Percentiles rank a stretch among this genome's conserved stretches.
Conservation (phyloP, 1,140 invertebrate species). For the Pygmarrhopalites habei region DNA sequence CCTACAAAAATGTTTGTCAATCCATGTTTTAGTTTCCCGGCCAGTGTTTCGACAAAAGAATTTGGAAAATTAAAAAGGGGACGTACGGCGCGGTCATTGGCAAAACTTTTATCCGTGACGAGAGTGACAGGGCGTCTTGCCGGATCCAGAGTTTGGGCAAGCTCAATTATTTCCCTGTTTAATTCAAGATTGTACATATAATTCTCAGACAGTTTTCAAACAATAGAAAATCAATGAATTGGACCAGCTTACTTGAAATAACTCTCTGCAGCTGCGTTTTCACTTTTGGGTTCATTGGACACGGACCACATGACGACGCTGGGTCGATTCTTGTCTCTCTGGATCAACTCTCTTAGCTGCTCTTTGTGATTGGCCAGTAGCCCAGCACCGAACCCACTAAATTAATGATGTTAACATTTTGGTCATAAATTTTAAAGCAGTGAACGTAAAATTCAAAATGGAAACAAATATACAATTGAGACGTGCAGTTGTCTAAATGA, state of each 20-base stretch:
- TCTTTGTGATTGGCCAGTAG: conserved; percentile 72
- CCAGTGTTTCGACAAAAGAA: no score
- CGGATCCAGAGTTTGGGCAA: conserved; percentile 22
- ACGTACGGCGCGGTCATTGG: conserved; percentile 30
- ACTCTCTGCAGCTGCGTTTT: conserved; percentile 55
- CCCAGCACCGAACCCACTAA: conserved; percentile 39
- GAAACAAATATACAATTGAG: no score
- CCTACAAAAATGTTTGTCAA: conserved; percentile 44
- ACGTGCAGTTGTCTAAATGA: no score
- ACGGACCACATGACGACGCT: conserved; percentile 94
- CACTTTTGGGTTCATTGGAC: conserved; percentile 81
- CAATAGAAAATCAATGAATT: neutral
- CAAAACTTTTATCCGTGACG: conserved; percentile 24
- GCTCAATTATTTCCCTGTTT: conserved; percentile 28
- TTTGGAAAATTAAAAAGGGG: no score
- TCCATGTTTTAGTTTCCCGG: no score
- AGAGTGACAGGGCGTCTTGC: conserved; percentile 24
- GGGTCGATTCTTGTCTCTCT: conserved; percentile 87
- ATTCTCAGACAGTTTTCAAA: no score
- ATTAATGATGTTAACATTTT: no score
- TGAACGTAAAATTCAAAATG: no score
- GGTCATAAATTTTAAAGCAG: no score
- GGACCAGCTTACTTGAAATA: conserved; percentile 86
- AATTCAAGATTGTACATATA: neutral
- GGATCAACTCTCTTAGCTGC: conserved; percentile 75